A percentile compares a stretch with the other conserved stretches of the same genome.
These are phyloP conservation scores for Ianthella basta DNA, from an alignment of 37 sponge, comb jelly and placozoan species.

Conservation along the genomic window DNA sequence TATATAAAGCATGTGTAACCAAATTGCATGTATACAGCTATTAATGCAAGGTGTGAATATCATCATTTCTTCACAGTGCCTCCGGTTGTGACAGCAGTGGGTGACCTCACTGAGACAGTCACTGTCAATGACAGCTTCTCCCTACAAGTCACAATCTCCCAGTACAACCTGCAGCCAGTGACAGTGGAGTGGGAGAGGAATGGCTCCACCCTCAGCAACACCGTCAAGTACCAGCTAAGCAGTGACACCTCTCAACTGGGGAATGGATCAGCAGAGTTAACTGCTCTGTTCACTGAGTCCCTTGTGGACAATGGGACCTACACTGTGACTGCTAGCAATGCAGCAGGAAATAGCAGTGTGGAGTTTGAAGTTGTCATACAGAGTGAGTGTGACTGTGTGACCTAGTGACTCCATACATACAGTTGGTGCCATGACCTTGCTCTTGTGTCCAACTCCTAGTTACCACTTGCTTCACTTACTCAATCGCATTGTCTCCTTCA, in stretches of 20 bases:
- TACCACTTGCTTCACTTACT: too few relatives aligned
- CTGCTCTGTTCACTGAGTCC: neutral
- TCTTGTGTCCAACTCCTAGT: too few relatives aligned
- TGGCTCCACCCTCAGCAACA: neutral
- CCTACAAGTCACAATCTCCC: conserved; percentile 16
- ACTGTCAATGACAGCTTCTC: conserved; percentile 16
- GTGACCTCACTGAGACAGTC: conserved; percentile 1
- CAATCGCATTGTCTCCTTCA: too few relatives aligned
- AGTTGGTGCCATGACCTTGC: too few relatives aligned
- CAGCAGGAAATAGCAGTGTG: conserved; percentile 17
- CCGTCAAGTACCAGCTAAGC: neutral
- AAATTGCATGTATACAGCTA: too few relatives aligned
- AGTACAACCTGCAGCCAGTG: conserved; percentile 36
- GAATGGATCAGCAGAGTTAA: conserved; percentile 15
- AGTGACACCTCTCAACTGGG: neutral
- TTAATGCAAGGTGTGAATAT: too few relatives aligned
- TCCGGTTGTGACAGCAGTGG: conserved; percentile 29
- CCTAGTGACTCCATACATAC: too few relatives aligned
- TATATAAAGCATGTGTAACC: too few relatives aligned
- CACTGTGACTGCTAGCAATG: conserved; percentile 24
- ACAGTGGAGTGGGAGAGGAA: conserved; percentile 19
- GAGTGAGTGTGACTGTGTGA: too few relatives aligned
- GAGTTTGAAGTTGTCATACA: conserved; percentile 31
- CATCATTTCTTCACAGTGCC: conserved; percentile 5
- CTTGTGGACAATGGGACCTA: conserved; percentile 33